Conservation (phyloP, 2,113 vertebrate species). For the Thymallus thymallus region DNA sequence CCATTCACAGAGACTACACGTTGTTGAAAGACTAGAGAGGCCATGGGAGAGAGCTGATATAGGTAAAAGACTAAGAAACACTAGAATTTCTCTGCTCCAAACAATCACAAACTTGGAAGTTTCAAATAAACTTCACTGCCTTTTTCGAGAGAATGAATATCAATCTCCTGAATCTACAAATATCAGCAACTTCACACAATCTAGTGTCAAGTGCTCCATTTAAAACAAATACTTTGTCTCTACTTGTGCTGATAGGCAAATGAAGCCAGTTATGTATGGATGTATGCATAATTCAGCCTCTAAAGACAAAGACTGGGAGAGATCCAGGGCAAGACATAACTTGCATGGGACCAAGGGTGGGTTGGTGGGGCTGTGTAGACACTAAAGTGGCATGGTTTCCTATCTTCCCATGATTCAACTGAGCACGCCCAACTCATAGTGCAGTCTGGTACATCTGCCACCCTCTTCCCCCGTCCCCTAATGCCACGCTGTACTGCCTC, state of each 20-base stretch:
- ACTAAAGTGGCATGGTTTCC: too few relatives aligned
- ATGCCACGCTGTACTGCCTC: neutral
- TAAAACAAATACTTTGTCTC: neutral
- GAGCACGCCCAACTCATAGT: too few relatives aligned
- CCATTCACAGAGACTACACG: neutral
- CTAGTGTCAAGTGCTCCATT: too few relatives aligned
- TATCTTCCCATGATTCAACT: neutral
- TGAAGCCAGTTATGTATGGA: neutral
- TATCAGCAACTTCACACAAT: neutral
- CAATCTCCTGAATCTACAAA: neutral
- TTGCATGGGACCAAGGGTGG: neutral
- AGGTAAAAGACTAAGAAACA: neutral
- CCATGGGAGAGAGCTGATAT: too few relatives aligned
- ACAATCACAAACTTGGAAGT: neutral
- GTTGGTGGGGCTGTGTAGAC: too few relatives aligned
- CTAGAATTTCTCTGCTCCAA: neutral
- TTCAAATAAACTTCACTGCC: neutral
- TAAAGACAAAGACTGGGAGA: neutral
- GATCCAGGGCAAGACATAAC: neutral
- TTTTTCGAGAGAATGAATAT: too few relatives aligned
- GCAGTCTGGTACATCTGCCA: neutral
- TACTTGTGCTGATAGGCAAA: neutral
- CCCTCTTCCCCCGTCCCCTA: neutral
- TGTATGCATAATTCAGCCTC: neutral
- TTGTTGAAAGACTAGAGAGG: neutral